Evolutionary conservation across 2,888 invertebrate genomes (phyloP).

Genomic region (Itoplectis maculator): DNA sequence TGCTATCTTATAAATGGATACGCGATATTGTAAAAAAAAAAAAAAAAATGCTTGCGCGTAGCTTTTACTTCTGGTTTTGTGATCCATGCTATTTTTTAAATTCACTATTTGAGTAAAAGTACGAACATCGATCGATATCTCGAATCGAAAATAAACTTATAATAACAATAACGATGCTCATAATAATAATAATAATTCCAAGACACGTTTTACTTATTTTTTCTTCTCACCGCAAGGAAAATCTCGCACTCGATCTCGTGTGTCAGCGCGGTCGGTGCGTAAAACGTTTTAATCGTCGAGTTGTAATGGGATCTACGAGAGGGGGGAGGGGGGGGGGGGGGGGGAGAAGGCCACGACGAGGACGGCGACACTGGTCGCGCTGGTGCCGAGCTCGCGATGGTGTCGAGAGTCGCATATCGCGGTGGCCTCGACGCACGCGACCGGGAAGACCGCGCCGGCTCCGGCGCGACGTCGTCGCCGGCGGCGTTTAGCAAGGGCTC

Average conservation of each 20-base stretch:
- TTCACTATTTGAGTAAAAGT: too few relatives aligned
- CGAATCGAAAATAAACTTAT: too few relatives aligned
- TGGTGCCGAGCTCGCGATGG: background rate
- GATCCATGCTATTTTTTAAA: too few relatives aligned
- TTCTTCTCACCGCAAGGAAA: background rate
- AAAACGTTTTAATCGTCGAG: slow-evolving; percentile 58
- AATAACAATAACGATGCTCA: too few relatives aligned
- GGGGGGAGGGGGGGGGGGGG: background rate
- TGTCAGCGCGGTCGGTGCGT: slow-evolving; percentile 41
- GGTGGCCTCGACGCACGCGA: slow-evolving; percentile 56
- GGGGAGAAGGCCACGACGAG: background rate
- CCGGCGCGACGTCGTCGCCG: slow-evolving; percentile 52
- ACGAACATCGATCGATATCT: too few relatives aligned
- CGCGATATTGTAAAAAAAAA: too few relatives aligned
- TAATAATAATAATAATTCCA: too few relatives aligned
- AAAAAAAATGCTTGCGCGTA: too few relatives aligned
- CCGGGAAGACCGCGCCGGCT: slow-evolving; percentile 4
- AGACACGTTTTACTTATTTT: too few relatives aligned
- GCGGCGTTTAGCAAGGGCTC: slow-evolving; percentile 54
- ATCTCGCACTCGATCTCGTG: slow-evolving; percentile 41
- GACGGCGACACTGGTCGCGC: slow-evolving; percentile 10
- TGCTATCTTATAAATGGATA: too few relatives aligned
- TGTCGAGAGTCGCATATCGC: slow-evolving; percentile 27
- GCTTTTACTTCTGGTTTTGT: too few relatives aligned
- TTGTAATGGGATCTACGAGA: slow-evolving; percentile 34